phyloP scores from a whole-genome alignment of 2,888 invertebrate genomes.

The Colostygia pectinataria region DNA sequence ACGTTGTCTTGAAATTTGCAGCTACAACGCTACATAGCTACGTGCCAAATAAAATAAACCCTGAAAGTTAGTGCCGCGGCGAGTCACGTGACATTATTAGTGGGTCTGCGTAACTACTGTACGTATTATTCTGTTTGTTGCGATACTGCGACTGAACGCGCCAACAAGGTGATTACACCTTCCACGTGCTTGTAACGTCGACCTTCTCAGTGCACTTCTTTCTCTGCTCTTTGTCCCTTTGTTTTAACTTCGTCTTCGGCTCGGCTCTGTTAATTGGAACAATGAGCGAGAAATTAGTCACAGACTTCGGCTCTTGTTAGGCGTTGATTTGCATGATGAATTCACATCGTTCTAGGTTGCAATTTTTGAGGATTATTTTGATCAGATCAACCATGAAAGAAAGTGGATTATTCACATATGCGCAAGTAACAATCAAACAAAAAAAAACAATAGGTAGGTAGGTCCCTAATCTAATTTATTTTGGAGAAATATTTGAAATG shows the following conservation, averaged over 20 bases:
- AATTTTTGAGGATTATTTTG: neutral
- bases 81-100: conserved; percentile 33
- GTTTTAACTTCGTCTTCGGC: conserved; percentile 29
- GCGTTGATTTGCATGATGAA: neutral
- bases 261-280: conserved; percentile 32
- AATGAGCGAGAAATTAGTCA: conserved; percentile 38
- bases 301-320: neutral
- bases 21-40: too few species aligned
- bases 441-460: too few species aligned
- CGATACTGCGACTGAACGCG: conserved; percentile 17
- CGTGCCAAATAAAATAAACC: conserved; percentile 43
- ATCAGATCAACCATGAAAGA: too few species aligned
- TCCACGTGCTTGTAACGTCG: conserved; percentile 55
- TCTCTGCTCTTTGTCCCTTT: conserved; percentile 48
- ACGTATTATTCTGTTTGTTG: conserved; percentile 10
- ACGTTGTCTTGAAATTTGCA: conserved; percentile 23
- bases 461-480: too few species aligned
- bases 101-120: conserved; percentile 20
- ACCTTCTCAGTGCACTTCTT: conserved; percentile 45
- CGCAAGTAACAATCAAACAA: too few species aligned
- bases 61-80: conserved; percentile 40
- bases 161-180: conserved; percentile 32
- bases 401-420: too few species aligned
- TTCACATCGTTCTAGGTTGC: neutral
- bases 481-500: too few species aligned